These are phyloP conservation scores for Vulpes lagopus DNA, from an alignment of 2,113 vertebrate genomes.

Conservation along the genomic window DNA sequence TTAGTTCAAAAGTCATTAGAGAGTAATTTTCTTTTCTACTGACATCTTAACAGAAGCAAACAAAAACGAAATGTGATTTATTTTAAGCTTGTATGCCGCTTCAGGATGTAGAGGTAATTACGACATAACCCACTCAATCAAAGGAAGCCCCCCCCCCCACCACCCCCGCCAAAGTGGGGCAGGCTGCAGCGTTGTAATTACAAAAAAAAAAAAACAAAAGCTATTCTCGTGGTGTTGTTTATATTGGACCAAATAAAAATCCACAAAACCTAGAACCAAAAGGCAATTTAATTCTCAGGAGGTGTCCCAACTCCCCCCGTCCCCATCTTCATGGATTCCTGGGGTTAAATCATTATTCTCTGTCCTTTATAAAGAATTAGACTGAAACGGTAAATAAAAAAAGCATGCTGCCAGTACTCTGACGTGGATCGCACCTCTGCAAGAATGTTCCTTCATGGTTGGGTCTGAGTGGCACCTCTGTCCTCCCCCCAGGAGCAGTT, in stretches of 20 bases:
- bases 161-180: background rate
- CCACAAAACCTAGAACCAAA: background rate
- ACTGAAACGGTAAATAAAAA: background rate
- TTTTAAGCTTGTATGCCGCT: background rate
- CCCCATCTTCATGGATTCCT: background rate
- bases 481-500: background rate
- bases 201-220: background rate
- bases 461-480: accelerated
- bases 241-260: background rate
- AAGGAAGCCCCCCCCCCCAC: background rate
- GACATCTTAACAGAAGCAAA: background rate
- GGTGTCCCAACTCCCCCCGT: background rate
- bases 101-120: background rate
- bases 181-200: background rate
- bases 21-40: background rate
- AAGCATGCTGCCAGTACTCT: background rate
- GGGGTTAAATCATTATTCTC: background rate
- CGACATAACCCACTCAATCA: background rate
- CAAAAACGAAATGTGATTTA: background rate
- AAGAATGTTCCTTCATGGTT: background rate
- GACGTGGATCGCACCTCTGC: background rate
- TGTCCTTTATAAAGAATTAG: background rate
- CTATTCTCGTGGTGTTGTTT: background rate
- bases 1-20: conserved; percentile 6
- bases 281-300: background rate